Evolutionary conservation across 2,797 vertebrate species (phyloP).

Genomic region (Ctenochaetus hawaiiensis): DNA sequence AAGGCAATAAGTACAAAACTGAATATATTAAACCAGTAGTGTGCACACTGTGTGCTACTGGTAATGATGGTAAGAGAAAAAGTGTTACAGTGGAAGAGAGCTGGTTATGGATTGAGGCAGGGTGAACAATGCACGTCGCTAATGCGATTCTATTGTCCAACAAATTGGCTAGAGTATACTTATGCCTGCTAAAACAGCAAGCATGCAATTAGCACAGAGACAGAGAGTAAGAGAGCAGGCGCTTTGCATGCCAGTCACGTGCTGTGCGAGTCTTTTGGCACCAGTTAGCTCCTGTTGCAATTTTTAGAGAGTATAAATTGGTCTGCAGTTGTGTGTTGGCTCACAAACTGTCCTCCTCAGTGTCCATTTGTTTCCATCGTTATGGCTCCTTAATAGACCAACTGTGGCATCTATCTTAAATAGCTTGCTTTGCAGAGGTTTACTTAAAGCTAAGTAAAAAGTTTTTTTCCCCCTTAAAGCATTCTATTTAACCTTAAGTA

Average conservation of each 20-base stretch:
- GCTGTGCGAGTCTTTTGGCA: conserved; percentile 66
- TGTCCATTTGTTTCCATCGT: conserved; percentile 67
- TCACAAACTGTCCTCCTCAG: conserved; percentile 57
- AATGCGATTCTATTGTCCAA: conserved; percentile 59
- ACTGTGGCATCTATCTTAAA: conserved; percentile 63
- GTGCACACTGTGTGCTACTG: background rate
- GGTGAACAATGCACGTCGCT: conserved; percentile 54
- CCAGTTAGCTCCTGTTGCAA: conserved; percentile 62
- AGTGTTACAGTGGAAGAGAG: conserved; percentile 32
- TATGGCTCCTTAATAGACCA: conserved; percentile 65
- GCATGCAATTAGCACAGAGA: conserved; percentile 68
- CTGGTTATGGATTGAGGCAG: conserved; percentile 25
- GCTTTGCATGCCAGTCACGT: conserved; percentile 62
- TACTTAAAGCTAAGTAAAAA: conserved; percentile 49
- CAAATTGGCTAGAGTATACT: conserved; percentile 66
- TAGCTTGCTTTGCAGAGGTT: conserved; percentile 52
- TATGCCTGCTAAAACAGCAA: conserved; percentile 59
- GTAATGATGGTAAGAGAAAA: conserved; percentile 25
- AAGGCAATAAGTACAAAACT: conserved; percentile 13
- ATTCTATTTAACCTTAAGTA: conserved; percentile 59
- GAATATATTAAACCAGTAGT: conserved; percentile 14
- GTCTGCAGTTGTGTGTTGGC: conserved; percentile 58
- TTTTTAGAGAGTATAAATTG: conserved; percentile 69
- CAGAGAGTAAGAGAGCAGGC: conserved; percentile 43
- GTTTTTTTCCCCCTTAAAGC: conserved; percentile 42